Evolutionary conservation across 1,140 invertebrate species (phyloP).

Genomic region (Drosophila albomicans): DNA sequence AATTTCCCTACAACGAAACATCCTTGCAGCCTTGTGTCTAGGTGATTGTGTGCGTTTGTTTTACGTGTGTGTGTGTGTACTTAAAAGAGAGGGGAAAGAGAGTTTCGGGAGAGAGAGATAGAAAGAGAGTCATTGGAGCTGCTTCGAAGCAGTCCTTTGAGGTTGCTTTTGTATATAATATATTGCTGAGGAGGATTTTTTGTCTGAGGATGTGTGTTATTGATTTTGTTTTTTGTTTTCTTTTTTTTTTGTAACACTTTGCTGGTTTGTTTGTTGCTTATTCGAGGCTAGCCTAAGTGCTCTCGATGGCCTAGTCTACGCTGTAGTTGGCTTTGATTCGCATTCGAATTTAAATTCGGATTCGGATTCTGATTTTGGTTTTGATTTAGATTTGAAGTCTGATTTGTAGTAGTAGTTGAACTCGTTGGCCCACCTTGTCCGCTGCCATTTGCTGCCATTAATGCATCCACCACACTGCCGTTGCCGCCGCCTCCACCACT

Average conservation of each 20-base stretch:
- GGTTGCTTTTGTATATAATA: neutral
- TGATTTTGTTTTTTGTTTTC: conserved; percentile 4
- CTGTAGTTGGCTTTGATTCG: conserved; percentile 25
- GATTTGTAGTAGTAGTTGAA: conserved; percentile 61
- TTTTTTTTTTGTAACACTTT: neutral
- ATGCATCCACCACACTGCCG: conserved; percentile 71
- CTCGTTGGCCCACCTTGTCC: conserved; percentile 84
- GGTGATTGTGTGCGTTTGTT: neutral
- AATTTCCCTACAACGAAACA: no score
- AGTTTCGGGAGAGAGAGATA: neutral
- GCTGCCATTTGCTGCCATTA: conserved; percentile 67
- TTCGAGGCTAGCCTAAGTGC: conserved; percentile 45
- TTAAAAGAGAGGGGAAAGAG: neutral
- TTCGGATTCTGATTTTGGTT: conserved; percentile 34
- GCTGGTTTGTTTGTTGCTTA: conserved; percentile 12
- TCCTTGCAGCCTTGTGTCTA: conserved; percentile 7
- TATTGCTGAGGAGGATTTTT: neutral
- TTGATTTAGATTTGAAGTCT: conserved; percentile 42
- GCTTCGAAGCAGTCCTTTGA: neutral
- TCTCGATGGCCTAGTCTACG: conserved; percentile 52
- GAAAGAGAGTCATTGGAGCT: conserved; percentile 6
- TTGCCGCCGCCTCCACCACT: conserved; percentile 45
- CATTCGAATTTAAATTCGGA: conserved; percentile 11
- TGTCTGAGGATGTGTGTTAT: conserved; percentile 13
- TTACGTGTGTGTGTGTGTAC: neutral